Percentiles rank a stretch among this genome's conserved stretches.
phyloP scores from a whole-genome alignment of 2,797 vertebrate species.

The Melanotaenia trifasciata region DNA sequence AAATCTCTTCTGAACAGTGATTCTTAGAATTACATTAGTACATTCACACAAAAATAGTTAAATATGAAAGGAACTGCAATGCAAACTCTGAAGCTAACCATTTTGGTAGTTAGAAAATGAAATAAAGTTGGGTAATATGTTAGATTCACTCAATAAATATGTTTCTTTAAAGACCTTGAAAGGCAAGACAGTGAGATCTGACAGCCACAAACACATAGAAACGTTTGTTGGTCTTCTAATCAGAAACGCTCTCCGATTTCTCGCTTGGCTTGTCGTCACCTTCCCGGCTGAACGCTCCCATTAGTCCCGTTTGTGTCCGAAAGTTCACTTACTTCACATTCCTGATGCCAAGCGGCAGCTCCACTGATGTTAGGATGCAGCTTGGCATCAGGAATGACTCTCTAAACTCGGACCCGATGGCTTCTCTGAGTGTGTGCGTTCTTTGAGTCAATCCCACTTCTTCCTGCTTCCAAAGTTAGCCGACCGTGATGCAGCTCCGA shows the following conservation, averaged over 20 bases:
- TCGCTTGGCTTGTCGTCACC: no score
- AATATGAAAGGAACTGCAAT: slow-evolving; percentile 68
- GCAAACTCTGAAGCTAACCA: slow-evolving; percentile 56
- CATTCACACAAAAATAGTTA: slow-evolving; percentile 67
- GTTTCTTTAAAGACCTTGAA: slow-evolving; percentile 17
- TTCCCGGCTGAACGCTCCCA: no score
- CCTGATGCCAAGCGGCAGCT: slow-evolving; percentile 34
- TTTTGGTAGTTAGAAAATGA: slow-evolving; percentile 59
- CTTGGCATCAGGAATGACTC: slow-evolving; percentile 21
- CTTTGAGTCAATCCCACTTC: background rate
- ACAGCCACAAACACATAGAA: background rate
- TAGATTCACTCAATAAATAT: slow-evolving; percentile 61
- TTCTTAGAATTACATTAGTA: slow-evolving; percentile 69
- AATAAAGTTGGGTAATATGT: slow-evolving; percentile 17
- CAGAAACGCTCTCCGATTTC: no score
- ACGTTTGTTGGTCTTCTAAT: no score
- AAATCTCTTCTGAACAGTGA: slow-evolving; percentile 69
- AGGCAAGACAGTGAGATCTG: slow-evolving; percentile 5
- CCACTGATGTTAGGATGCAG: slow-evolving; percentile 16
- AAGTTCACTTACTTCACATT: no score
- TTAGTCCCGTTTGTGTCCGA: no score
- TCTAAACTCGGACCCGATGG: background rate
- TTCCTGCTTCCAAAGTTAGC: background rate
- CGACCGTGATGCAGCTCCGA: no score
- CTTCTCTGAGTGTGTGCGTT: no score